Evolutionary conservation across 2,888 invertebrate species (phyloP).

Genomic region (Ariolimax columbianus): DNA sequence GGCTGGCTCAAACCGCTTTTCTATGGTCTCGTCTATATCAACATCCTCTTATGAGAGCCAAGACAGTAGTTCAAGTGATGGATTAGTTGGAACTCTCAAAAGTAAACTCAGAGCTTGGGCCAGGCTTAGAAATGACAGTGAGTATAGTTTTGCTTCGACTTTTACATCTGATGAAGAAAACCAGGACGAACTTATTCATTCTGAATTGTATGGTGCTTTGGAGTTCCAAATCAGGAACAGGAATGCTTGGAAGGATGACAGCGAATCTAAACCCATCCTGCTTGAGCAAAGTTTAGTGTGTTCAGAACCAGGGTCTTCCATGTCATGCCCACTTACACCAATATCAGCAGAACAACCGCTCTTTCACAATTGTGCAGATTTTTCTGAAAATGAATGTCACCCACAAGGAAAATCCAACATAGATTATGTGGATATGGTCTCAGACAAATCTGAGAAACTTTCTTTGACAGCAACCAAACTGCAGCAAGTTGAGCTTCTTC

Average conservation of each 20-base stretch:
- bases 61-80: constrained; percentile 57
- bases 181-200: constrained; percentile 16
- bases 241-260: constrained; percentile 38
- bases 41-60: constrained; percentile 70
- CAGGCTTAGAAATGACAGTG: constrained; percentile 41
- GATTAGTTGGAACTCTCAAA: constrained; percentile 69
- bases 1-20: constrained; percentile 60
- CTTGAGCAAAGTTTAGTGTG: constrained; percentile 65
- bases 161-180: constrained; percentile 46
- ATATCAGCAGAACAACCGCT: not conserved
- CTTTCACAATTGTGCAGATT: not conserved
- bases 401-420: constrained; percentile 4
- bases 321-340: constrained; percentile 57
- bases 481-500: constrained; percentile 19
- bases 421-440: not conserved
- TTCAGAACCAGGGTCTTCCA: constrained; percentile 64
- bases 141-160: constrained; percentile 41
- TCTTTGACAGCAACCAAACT: not conserved
- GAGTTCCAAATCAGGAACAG: not conserved
- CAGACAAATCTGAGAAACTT: not conserved
- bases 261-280: constrained; percentile 61
- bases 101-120: constrained; percentile 64
- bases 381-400: not conserved
- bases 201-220: constrained; percentile 4
- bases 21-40: constrained; percentile 65